Conservation (phyloP, 64 coral and sea anemone genomes). For the Catalaphyllia jardinei region DNA sequence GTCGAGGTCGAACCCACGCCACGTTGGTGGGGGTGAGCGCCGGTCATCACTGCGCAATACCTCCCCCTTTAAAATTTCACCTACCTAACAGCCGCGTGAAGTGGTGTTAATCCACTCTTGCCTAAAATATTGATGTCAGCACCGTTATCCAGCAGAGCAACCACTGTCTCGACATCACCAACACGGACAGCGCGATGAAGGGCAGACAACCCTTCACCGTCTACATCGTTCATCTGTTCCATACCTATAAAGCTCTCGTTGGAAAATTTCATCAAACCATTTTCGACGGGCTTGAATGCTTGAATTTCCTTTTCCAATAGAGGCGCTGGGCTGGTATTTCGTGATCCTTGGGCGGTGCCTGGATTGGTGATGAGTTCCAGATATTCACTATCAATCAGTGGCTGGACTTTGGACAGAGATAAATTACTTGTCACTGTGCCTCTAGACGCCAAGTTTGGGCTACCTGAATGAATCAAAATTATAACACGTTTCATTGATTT, state of each 20-base stretch:
- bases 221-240: not conserved
- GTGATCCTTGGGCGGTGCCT: not conserved
- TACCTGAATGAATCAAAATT: not conserved
- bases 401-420: constrained; percentile 2
- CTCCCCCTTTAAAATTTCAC: too few relatives aligned
- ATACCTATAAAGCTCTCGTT: not conserved
- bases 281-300: not conserved
- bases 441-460: not conserved
- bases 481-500: not conserved
- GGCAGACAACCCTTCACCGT: not conserved
- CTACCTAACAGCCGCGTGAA: constrained; percentile 21
- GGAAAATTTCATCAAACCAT: not conserved
- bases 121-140: constrained; percentile 15
- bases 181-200: constrained; percentile 28
- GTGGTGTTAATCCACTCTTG: constrained; percentile 13
- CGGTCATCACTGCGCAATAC: too few relatives aligned
- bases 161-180: not conserved
- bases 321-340: not conserved
- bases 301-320: not conserved
- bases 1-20: not conserved
- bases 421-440: not conserved
- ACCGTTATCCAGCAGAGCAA: not conserved
- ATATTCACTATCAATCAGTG: constrained; percentile 7
- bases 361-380: constrained; percentile 28
- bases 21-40: too few relatives aligned